Conservation (phyloP, 2,113 vertebrate genomes). For the Diadophis punctatus region DNA sequence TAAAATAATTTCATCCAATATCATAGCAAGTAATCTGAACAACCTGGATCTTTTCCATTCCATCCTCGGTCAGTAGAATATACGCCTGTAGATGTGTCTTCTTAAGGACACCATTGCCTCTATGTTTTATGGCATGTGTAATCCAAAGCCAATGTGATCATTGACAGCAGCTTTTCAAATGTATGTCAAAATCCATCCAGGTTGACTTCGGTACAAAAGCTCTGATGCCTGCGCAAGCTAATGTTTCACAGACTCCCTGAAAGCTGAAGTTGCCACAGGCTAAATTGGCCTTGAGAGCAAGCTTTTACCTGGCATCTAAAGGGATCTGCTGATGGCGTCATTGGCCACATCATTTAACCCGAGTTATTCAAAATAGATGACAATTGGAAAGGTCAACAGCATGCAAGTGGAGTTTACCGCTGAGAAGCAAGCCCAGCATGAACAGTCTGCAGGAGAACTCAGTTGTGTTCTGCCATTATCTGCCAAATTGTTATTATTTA, state of each 20-base stretch:
- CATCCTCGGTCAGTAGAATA: neutral
- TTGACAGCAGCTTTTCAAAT: neutral
- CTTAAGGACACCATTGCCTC: neutral
- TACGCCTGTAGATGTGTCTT: neutral
- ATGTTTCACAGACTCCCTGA: neutral
- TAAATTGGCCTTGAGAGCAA: neutral
- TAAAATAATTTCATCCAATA: neutral
- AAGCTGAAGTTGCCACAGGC: neutral
- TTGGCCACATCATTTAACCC: neutral
- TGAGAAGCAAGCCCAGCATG: neutral
- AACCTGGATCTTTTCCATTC: neutral
- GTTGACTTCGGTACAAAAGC: neutral
- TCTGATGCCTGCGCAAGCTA: neutral
- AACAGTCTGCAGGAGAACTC: neutral
- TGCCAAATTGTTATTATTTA: neutral
- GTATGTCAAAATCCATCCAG: neutral
- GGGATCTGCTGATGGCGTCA: neutral
- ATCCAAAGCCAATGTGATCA: neutral
- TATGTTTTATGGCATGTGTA: neutral
- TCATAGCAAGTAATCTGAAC: neutral
- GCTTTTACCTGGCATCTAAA: neutral
- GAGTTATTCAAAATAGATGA: neutral
- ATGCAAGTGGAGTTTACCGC: neutral
- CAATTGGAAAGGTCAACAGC: neutral
- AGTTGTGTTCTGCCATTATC: neutral